Evolutionary conservation across 2,113 vertebrate genomes (phyloP).

Genomic region (Sceloporus undulatus): DNA sequence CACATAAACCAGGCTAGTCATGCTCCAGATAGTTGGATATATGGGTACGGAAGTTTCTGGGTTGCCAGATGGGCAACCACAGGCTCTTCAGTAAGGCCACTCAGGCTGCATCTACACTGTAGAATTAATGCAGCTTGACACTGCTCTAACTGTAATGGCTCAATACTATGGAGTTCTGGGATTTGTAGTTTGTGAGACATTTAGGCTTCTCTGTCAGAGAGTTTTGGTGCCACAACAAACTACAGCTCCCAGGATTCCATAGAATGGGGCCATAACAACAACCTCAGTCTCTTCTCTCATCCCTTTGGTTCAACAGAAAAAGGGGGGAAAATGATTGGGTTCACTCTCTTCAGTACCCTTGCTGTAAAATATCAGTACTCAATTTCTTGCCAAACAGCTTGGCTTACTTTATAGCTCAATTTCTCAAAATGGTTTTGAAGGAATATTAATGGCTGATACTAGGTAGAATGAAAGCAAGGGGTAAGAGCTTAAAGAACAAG

Average conservation of each 20-base stretch:
- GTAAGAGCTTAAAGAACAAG: rapidly evolving
- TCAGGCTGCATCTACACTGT: too few species aligned
- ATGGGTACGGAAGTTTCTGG: not conserved
- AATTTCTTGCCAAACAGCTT: not conserved
- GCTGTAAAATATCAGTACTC: too few species aligned
- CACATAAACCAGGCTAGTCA: not conserved
- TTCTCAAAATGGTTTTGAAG: not conserved
- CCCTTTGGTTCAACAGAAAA: not conserved
- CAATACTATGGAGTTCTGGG: too few species aligned
- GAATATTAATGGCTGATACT: not conserved
- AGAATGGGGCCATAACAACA: too few species aligned
- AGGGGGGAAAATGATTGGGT: not conserved
- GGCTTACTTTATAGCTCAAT: not conserved
- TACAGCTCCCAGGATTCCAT: too few species aligned
- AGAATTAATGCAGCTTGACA: too few species aligned
- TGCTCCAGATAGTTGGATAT: not conserved
- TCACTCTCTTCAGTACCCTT: not conserved
- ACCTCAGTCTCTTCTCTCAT: too few species aligned
- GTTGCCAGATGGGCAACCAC: not conserved
- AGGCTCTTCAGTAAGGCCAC: too few species aligned
- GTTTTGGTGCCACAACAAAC: too few species aligned
- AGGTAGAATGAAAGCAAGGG: not conserved
- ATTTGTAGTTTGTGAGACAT: too few species aligned
- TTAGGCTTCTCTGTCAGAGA: too few species aligned
- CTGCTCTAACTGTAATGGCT: too few species aligned